A percentile compares a stretch with the other conserved stretches of the same genome.
Conservation (phyloP, 2,888 invertebrate genomes). For the Scrobipalpa atriplicella region DNA sequence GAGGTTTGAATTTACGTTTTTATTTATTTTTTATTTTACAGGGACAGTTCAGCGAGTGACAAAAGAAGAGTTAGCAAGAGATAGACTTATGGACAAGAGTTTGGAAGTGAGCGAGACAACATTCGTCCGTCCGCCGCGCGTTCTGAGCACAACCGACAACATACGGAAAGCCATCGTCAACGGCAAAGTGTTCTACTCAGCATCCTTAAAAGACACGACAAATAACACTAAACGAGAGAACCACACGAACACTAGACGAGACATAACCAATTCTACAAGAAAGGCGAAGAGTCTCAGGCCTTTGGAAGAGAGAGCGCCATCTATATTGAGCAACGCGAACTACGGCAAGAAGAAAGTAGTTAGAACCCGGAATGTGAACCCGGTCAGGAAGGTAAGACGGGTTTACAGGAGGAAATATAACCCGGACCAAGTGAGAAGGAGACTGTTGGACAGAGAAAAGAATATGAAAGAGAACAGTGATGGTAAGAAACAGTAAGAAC, state of each 20-base stretch:
- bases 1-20: no score
- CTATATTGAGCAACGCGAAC: conserved; percentile 50
- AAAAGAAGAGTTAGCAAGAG: conserved; percentile 72
- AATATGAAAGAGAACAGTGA: conserved; percentile 49
- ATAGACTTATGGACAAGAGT: conserved; percentile 62
- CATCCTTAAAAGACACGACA: conserved; percentile 64
- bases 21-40: background rate
- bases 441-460: conserved; percentile 72
- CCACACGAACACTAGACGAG: conserved; percentile 34
- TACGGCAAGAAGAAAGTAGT: conserved; percentile 62
- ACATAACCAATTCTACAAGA: conserved; percentile 36
- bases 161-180: conserved; percentile 73
- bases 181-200: conserved; percentile 77
- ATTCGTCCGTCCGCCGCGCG: conserved; percentile 70
- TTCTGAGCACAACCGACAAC: conserved; percentile 69
- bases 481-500: conserved; percentile 33
- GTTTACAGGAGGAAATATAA: conserved; percentile 76
- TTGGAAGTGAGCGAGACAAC: conserved; percentile 76
- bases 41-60: conserved; percentile 64
- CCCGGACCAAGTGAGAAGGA: conserved; percentile 77
- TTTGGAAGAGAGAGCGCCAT: conserved; percentile 55
- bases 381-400: conserved; percentile 71
- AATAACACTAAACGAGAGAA: conserved; percentile 38
- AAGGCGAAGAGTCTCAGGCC: conserved; percentile 44
- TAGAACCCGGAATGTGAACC: conserved; percentile 64